Base-by-base conservation (phyloP, 1,140 invertebrate species). In the Drusus annulatus region DNA sequence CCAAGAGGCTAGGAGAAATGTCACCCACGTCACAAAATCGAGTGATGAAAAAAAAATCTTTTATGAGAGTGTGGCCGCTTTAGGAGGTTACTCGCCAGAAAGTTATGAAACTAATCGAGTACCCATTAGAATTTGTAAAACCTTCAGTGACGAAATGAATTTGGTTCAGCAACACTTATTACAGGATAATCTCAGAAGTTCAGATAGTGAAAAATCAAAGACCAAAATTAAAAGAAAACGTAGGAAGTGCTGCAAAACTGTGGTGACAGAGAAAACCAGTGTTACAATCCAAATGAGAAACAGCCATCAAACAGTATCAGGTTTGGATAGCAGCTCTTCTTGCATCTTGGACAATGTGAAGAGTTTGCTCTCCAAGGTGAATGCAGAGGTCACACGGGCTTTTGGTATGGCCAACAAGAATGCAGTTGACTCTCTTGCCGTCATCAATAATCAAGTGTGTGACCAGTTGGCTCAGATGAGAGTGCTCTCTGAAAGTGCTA, bases 161-260 rank as follows among this genome's bases (percentile, higher is more conserved):
- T 45, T 45, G 36, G 36, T 13, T 45, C 36, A 45, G 36, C 36
- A 45, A 45, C 8, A 45, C 8, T 45, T 45, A 45, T 45, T 45
- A 13, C 36, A 45, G 13, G 36, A 45, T 45, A 45, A 45, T 45
- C 36, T 10, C 10, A 45, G 36, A 13, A 10, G 1, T 45, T 45
- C 36, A 2, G 36, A 45, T 10, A 45, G 23, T 60, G 56, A 60
- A 23, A 60, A 60, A 60, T 23, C 17, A 60, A 60, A 60, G 17
- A 13, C 56, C 13, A 60, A 17, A 23, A 21, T 60, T 10, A 65
- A 31, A 65, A 65, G 62, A 65, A 65, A 31, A 31, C 21, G 28
- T 25, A 65, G 62, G 28, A 65, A 65, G n/a, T 65, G 62, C 28
- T 65, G 28, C 21, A 65, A 65, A 65, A 65, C 62, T 25, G 62